Evolutionary conservation across 2,797 vertebrate genomes (phyloP), one percentile per base, ranked within the genome.

Genomic region (Rhabdomys pumilio): DNA sequence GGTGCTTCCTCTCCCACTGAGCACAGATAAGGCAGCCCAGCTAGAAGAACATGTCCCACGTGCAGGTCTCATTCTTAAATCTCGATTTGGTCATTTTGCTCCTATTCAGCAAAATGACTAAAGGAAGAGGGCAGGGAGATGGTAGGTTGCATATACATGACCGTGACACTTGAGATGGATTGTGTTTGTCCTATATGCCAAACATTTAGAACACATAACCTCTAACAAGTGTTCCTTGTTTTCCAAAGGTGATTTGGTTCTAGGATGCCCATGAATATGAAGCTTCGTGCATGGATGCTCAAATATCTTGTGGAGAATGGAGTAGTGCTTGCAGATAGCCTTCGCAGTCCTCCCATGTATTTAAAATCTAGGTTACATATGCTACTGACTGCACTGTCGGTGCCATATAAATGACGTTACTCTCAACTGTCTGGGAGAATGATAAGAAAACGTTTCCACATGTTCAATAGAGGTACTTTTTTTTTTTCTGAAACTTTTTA

Each of bases 121-220:
- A 91, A 94, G 17, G 83, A 91, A 38, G 20, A 38, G 92, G 44
- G 22, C 6, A 6, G 63, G 57, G 47, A 81, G 65, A 67, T 8
- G 38, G 6, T 55, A 82, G 69, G 63, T 59, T 81, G 34, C 15
- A 29, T 19, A 86, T 73, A 67, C 0, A 2, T 65, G 44, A 82
- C 79, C 55, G 6, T 86, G 89, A 85, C 22, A 67, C 61, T 93
- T 19, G 81, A 41, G 59, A 89, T 50, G 75, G 26, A 72, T 79
- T 90, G 61, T 77, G 31, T 80, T 92, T 84, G 79, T 96, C 41
- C 11, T 57, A 57, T 44, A 90, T 84, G 69, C 17, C 22, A 79
- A 61, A 85, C 55, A 89, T 84, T 88, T 55, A 92, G 38, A 77
- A 55, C 22, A 69, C 2, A 59, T 88, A 44, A 38, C 47, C 55